phyloP scores from a whole-genome alignment of 92 coral and sea anemone genomes.

The Paragorgia papillata region DNA sequence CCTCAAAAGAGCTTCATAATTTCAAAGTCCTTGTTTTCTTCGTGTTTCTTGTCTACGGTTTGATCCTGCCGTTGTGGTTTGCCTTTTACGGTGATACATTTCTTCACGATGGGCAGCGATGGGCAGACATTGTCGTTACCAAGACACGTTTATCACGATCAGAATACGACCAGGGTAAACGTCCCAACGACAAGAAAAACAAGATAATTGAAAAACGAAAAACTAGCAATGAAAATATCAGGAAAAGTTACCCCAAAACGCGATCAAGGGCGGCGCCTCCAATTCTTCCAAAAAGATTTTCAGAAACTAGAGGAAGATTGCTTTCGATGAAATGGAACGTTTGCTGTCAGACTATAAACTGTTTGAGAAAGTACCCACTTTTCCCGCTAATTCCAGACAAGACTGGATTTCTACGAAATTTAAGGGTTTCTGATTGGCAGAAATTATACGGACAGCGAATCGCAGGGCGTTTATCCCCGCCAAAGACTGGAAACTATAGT shows the following conservation, averaged over 20 bases:
- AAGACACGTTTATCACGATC: not conserved
- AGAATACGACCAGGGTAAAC: not conserved
- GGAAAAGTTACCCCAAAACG: not conserved
- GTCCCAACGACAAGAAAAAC: not conserved
- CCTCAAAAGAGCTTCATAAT: slow-evolving; percentile 16
- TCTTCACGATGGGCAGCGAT: not conserved
- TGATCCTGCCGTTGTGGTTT: slow-evolving; percentile 25
- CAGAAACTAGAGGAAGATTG: not conserved
- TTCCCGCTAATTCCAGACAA: slow-evolving; percentile 72
- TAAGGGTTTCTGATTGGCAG: slow-evolving; percentile 58
- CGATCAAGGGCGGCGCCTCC: too few species aligned
- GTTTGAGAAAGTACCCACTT: slow-evolving; percentile 73
- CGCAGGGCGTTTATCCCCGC: slow-evolving; percentile 70
- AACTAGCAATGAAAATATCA: not conserved
- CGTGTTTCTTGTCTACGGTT: slow-evolving; percentile 21
- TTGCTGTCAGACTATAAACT: slow-evolving; percentile 71
- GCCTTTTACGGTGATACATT: slow-evolving; percentile 15
- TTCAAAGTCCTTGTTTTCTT: slow-evolving; percentile 31
- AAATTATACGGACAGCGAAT: slow-evolving; percentile 81
- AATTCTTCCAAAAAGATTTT: too few species aligned
- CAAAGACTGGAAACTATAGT: slow-evolving; percentile 56
- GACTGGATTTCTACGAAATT: slow-evolving; percentile 48
- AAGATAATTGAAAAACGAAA: not conserved
- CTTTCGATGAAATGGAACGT: slow-evolving; percentile 61
- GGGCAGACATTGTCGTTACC: not conserved